phyloP scores from a whole-genome alignment of 2,888 invertebrate genomes.

The Beris morrisii region DNA sequence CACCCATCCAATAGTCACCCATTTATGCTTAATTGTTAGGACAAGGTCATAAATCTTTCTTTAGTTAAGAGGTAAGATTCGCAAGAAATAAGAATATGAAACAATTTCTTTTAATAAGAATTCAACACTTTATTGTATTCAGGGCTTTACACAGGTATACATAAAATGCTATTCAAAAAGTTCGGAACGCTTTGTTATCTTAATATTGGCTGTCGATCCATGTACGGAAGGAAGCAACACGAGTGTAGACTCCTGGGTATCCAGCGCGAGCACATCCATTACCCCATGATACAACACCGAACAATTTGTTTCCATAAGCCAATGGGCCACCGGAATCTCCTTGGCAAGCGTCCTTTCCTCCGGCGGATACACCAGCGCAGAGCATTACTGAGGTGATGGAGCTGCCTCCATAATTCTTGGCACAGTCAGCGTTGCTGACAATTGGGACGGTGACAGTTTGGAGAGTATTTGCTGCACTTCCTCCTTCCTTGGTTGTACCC shows the following conservation, averaged over 20 bases:
- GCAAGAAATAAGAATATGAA: too few species aligned
- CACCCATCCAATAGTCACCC: too few species aligned
- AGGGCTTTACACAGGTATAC: too few species aligned
- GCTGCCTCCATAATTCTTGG: constrained; percentile 48
- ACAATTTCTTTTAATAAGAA: too few species aligned
- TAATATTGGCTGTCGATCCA: constrained; percentile 43
- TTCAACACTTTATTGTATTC: too few species aligned
- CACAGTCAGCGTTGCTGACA: constrained; percentile 54
- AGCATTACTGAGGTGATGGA: constrained; percentile 36
- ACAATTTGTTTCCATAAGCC: constrained; percentile 20
- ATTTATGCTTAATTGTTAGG: too few species aligned
- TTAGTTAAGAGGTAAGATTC: too few species aligned
- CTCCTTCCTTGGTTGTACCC: constrained; percentile 42
- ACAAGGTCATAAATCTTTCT: too few species aligned
- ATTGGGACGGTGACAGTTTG: constrained; percentile 58
- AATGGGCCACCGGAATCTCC: constrained; percentile 40
- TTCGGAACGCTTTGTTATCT: too few species aligned
- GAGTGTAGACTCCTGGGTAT: constrained; percentile 41
- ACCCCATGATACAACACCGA: constrained; percentile 40
- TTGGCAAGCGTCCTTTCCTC: constrained; percentile 39
- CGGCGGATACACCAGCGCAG: constrained; percentile 36
- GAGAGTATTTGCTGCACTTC: constrained; percentile 42
- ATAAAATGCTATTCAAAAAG: too few species aligned
- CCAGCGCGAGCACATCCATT: constrained; percentile 36
- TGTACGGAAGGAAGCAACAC: constrained; percentile 51